A percentile compares a stretch with the other conserved stretches of the same genome.
Evolutionary conservation across 2,888 invertebrate genomes (phyloP).

Genomic region (Melangyna quadrimaculata): DNA sequence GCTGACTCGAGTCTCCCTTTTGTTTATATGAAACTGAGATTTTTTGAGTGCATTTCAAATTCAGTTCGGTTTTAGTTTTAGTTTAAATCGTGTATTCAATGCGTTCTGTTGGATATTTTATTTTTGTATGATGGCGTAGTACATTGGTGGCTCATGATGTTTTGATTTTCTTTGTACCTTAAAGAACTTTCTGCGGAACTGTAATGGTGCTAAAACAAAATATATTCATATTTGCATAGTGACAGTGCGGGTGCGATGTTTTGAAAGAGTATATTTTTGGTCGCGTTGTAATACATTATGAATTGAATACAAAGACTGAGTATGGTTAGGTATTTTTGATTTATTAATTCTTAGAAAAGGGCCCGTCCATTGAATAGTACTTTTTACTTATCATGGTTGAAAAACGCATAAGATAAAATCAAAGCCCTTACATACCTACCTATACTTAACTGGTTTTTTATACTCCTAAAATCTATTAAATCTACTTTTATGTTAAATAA

Average conservation of each 20-base stretch:
- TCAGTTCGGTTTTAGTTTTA: slow-evolving; percentile 50
- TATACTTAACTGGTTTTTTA: neutral
- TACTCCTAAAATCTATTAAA: neutral
- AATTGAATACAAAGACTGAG: slow-evolving; percentile 12
- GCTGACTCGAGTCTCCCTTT: slow-evolving; percentile 64
- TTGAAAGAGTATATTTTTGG: neutral
- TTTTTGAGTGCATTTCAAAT: slow-evolving; percentile 58
- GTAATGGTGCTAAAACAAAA: slow-evolving; percentile 6
- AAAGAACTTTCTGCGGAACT: neutral
- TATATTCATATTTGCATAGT: neutral
- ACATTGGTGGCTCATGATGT: neutral
- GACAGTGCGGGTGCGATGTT: neutral
- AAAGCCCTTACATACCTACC: neutral
- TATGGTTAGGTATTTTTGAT: neutral
- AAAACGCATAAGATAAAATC: neutral
- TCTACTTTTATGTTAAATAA: neutral
- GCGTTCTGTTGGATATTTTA: slow-evolving; percentile 24
- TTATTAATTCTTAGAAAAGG: neutral
- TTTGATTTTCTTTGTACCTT: slow-evolving; percentile 1
- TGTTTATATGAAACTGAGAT: slow-evolving; percentile 61
- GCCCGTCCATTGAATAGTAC: neutral
- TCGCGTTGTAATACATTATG: neutral
- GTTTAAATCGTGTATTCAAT: slow-evolving; percentile 50
- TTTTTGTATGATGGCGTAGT: neutral
- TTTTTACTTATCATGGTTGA: neutral